Evolutionary conservation across 2,113 vertebrate genomes (phyloP), one percentile per base, ranked within the genome.

Genomic region (Passerina amoena): DNA sequence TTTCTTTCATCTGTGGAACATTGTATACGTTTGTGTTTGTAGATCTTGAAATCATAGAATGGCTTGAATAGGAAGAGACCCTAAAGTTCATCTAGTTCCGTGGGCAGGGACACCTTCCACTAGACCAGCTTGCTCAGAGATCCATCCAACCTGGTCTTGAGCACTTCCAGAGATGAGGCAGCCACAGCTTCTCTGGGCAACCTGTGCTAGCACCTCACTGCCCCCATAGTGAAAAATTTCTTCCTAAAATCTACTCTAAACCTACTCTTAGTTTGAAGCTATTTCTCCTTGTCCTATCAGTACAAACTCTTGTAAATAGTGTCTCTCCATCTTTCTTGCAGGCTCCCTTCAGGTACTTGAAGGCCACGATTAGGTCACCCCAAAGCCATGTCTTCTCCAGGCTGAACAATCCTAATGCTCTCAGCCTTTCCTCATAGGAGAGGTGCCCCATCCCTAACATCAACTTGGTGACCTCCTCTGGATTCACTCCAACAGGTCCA

Each of bases 1-100:
- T 75, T 47, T 69, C 12, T 94, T 65, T 53, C 4, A 10, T 53
- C 17, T 76, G 0, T 45, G 5, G 28, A 66, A 38, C 0, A 1
- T 40, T 61, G 3, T 48, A 11, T 61, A 35, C 3, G 11, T 0
- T 1, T 30, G 18, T 5, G 4, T n/a, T 30, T 65, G 28, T 73
- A 61, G 66, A 18, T 61, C 7, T 24, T 60, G 33, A 14, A 57
- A 9, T 37, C 37, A 28, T 9, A 25, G 15, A 59, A 38, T 68
- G 24, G 12, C 7, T 53, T 60, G 45, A 66, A 13, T 66, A 10
- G 28, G 20, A 60, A 53, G 33, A 8, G 28, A 45, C 15, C 33
- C 21, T 30, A 45, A 37, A 38, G 20, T 51, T n/a, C 28, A n/a
- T 37, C 23, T 14, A 24, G 2, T 45, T 82, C 28, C n/a, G 18